Evolutionary conservation across 2,888 invertebrate genomes (phyloP).

Genomic region (Coelogynopora nodosa): DNA sequence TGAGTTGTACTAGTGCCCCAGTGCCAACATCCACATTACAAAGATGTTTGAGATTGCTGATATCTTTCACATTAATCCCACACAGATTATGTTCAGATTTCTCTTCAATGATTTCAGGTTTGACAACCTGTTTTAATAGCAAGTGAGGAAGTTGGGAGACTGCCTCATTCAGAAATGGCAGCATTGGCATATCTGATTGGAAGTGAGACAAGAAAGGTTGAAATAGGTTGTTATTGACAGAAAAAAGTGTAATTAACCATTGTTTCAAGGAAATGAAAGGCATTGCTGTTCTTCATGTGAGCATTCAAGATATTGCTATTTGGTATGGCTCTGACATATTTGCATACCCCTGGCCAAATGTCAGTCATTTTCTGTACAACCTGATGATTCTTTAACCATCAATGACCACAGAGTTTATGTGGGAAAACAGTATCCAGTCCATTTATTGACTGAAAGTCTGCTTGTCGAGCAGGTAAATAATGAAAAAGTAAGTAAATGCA

Average conservation of each 20-base stretch:
- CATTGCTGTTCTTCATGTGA: conserved; percentile 19
- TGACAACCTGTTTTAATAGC: conserved; percentile 8
- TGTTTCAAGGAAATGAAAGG: conserved; percentile 25
- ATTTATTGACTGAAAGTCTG: conserved; percentile 11
- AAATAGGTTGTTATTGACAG: conserved; percentile 23
- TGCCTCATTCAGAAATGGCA: conserved; percentile 29
- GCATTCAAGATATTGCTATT: conserved; percentile 12
- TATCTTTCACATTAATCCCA: neutral
- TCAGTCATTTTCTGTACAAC: neutral
- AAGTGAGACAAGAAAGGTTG: neutral
- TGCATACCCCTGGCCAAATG: neutral
- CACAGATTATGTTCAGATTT: conserved; percentile 19
- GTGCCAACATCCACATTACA: conserved; percentile 19
- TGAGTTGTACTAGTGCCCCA: conserved; percentile 28
- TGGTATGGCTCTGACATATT: conserved; percentile 28
- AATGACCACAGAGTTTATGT: conserved; percentile 14
- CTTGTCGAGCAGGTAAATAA: conserved; percentile 11
- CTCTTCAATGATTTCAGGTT: conserved; percentile 23
- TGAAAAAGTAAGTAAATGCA: neutral
- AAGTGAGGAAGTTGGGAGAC: conserved; percentile 18
- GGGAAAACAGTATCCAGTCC: conserved; percentile 15
- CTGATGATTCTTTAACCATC: neutral
- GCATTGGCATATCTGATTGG: neutral
- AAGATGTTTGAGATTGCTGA: conserved; percentile 9
- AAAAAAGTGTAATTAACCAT: conserved; percentile 27